phyloP scores from a whole-genome alignment of 2,888 invertebrate genomes.

The Cremastobaeus sp. region DNA sequence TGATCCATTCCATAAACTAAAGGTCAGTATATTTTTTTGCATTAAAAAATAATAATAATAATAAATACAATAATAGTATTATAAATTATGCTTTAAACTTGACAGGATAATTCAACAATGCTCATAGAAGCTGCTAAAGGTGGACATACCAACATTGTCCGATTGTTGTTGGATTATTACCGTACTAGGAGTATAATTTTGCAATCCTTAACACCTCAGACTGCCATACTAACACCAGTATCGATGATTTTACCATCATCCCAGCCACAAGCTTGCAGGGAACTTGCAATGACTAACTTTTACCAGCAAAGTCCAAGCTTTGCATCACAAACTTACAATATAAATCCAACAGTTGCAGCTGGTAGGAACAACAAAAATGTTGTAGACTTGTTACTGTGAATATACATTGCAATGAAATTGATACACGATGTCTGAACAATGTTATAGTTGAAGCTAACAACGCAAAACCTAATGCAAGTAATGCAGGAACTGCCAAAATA shows the following conservation, averaged over 20 bases:
- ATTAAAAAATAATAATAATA: constrained; percentile 38
- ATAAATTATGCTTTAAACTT: background rate
- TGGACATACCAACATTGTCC: constrained; percentile 97
- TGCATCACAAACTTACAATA: too few relatives aligned
- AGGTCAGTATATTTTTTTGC: constrained; percentile 80
- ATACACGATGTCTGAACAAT: too few relatives aligned
- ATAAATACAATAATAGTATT: background rate
- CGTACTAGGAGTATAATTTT: constrained; percentile 90
- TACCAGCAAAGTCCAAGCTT: too few relatives aligned
- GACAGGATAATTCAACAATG: constrained; percentile 96
- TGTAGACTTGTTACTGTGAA: too few relatives aligned
- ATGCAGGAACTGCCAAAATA: constrained; percentile 72
- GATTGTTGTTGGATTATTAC: constrained; percentile 95
- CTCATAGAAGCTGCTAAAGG: constrained; percentile 99
- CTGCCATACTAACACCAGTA: constrained; percentile 69
- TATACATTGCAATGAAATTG: too few relatives aligned
- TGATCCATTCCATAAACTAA: constrained; percentile 96
- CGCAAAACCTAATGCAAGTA: constrained; percentile 64
- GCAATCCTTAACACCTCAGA: constrained; percentile 78
- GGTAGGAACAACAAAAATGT: too few relatives aligned
- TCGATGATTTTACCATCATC: constrained; percentile 71
- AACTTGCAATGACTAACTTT: too few relatives aligned
- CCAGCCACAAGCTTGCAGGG: too few relatives aligned
- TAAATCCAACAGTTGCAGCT: constrained; percentile 19
- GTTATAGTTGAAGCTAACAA: constrained; percentile 65